phyloP scores from a whole-genome alignment of 2,888 invertebrate species.

The Esperia sulphurella region DNA sequence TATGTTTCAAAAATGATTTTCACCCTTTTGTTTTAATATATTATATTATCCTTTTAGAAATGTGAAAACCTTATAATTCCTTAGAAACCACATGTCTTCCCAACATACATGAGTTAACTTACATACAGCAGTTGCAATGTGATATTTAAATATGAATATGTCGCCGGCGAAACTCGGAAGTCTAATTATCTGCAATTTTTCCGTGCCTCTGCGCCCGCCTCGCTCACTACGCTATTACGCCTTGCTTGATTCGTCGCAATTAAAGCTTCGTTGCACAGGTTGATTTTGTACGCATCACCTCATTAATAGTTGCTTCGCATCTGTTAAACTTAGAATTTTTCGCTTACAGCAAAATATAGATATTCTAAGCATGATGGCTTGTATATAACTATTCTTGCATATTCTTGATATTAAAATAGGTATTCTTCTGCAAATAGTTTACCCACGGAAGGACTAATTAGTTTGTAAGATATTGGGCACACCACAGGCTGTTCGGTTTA shows the following conservation, averaged over 20 bases:
- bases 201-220: conserved; percentile 56
- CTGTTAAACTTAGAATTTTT: not conserved
- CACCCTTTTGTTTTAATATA: too few relatives aligned
- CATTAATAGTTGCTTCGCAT: conserved; percentile 7
- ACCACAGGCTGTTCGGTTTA: too few relatives aligned
- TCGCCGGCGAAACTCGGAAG: conserved; percentile 44
- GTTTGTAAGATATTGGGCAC: too few relatives aligned
- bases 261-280: conserved; percentile 27
- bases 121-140: conserved; percentile 35
- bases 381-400: too few relatives aligned
- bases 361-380: too few relatives aligned
- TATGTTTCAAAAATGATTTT: too few relatives aligned
- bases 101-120: conserved; percentile 46
- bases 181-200: conserved; percentile 74
- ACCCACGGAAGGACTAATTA: too few relatives aligned
- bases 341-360: too few relatives aligned
- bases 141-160: conserved; percentile 76
- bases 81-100: conserved; percentile 11
- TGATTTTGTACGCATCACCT: not conserved
- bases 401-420: too few relatives aligned
- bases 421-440: too few relatives aligned
- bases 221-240: conserved; percentile 17
- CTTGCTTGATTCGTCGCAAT: conserved; percentile 26
- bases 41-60: too few relatives aligned
- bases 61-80: not conserved